These are phyloP conservation scores for Entomyzon cyanotis DNA, from an alignment of 2,113 vertebrate genomes.

Conservation along the genomic window DNA sequence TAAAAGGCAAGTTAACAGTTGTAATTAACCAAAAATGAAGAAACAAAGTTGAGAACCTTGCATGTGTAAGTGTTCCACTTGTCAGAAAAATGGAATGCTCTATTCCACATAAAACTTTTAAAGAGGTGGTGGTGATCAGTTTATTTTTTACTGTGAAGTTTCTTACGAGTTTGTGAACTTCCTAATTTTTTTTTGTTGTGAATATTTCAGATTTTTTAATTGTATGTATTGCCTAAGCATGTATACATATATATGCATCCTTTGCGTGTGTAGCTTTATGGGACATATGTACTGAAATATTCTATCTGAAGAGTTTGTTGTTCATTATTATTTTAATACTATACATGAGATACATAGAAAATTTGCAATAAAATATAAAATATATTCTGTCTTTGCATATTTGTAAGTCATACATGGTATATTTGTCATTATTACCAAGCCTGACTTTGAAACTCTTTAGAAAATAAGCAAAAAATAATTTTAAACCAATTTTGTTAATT, in stretches of 20 bases:
- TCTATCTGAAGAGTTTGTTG: not conserved
- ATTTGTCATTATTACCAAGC: not conserved
- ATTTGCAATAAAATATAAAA: not conserved
- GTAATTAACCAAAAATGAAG: not conserved
- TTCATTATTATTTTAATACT: not conserved
- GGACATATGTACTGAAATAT: not conserved
- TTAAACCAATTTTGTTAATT: not conserved
- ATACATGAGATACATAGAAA: not conserved
- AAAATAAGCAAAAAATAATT: not conserved
- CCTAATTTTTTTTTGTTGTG: not conserved
- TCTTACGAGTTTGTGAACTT: not conserved
- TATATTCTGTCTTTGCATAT: not conserved
- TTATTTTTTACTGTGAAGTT: not conserved
- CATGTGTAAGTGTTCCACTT: not conserved
- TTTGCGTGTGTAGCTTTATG: not conserved
- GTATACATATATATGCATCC: accelerated
- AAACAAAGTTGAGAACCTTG: not conserved
- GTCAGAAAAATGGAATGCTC: not conserved
- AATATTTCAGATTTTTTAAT: not conserved
- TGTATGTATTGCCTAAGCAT: not conserved
- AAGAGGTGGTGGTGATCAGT: not conserved
- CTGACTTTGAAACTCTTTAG: not conserved
- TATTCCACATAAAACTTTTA: not conserved
- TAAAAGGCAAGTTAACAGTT: not conserved
- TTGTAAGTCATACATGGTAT: not conserved